Conservation (phyloP, 2,888 invertebrate genomes). For the Mythimna ferrago region DNA sequence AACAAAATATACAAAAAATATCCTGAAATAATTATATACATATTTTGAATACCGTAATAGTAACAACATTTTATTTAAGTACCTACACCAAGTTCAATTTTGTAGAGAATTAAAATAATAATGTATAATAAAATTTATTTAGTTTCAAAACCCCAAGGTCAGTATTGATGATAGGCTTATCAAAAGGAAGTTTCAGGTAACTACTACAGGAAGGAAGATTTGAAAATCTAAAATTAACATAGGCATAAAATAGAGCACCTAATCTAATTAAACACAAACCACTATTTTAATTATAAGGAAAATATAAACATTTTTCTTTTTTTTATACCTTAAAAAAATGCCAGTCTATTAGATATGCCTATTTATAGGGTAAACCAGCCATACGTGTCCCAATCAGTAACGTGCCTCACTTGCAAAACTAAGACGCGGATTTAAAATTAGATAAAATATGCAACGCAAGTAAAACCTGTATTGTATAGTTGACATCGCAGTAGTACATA, state of each 20-base stretch:
- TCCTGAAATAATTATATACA: no score
- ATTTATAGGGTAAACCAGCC: no score
- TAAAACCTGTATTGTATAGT: no score
- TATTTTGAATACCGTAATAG: no score
- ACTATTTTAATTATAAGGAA: slow-evolving; percentile 11
- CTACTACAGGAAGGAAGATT: background rate
- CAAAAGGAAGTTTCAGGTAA: background rate
- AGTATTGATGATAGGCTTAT: background rate
- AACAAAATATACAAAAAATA: no score
- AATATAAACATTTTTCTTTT: background rate
- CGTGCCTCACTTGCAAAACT: no score
- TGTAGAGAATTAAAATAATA: background rate
- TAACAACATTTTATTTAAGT: no score
- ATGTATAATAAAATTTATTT: background rate
- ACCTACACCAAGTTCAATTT: background rate
- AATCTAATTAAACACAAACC: background rate
- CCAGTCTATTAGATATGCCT: no score
- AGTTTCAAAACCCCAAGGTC: background rate
- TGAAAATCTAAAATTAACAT: background rate
- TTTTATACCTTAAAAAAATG: background rate
- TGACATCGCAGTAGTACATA: no score
- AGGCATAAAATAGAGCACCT: background rate
- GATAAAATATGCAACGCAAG: no score
- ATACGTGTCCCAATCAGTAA: no score
- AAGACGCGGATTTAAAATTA: no score